Evolutionary conservation across 2,888 invertebrate genomes (phyloP), one percentile per base, ranked within the genome.

Genomic region (Steinernema scapterisci): DNA sequence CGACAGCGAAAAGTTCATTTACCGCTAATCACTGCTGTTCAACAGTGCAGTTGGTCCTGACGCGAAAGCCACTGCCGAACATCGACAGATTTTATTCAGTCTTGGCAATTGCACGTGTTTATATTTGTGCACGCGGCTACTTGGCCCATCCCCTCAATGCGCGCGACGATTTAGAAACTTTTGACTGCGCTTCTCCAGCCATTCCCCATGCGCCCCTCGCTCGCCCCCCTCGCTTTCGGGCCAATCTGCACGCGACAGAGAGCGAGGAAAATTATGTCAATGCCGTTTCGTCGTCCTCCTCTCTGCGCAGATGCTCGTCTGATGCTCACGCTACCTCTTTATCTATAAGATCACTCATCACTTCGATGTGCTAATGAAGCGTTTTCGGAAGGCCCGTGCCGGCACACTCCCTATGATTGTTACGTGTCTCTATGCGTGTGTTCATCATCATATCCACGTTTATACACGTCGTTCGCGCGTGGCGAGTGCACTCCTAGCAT

Each of bases 91-190:
- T 63, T 63, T 63, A 38, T 63, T 63, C 63, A 63, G 25, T 63
- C 63, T 63, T 63, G 63, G 63, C 63, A 63, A 63, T 31, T 31
- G 63, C 63, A 63, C 63, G 63, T 63, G 63, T 63, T 63, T 63
- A 63, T 63, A 63, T 63, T 63, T 63, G 63, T 63, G 63, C 63
- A 63, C 63, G 31, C 63, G 63, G 16, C 63, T 31, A 11, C 63
- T 63, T 63, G 63, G 63, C 63, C 63, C 63, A 63, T 63, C 63
- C 63, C 63, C 38, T 38, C 27, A 63, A 63, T 63, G 27, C 63
- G 63, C 63, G 63, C 63, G 27, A 27, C 31, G 27, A 63, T 11
- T 63, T 27, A 63, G 63, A 25, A 48, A 27, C 63, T 25, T n/a
- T 19, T 23, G 21, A 23, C 52, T 23, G 52, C 23, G 52, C 23